Evolutionary conservation across 2,113 vertebrate species (phyloP), one percentile per base, ranked within the genome.

Genomic region (Hymenochirus boettgeri): DNA sequence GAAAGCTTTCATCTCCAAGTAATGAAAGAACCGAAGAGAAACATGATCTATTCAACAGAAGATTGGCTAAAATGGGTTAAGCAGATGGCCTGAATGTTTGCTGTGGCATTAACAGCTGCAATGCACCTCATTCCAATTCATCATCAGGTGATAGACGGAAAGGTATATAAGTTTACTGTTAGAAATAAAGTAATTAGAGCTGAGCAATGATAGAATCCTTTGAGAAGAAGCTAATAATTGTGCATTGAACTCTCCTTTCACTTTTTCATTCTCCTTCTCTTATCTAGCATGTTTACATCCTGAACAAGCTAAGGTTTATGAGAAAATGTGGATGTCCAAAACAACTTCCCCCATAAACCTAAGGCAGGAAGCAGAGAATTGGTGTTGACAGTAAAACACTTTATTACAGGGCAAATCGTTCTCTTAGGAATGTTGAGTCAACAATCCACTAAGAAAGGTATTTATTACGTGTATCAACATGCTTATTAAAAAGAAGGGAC

Each of bases 401-500:
- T 77, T 78, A 77, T 73, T 77, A 69, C 21, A 57, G 70, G 65
- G 59, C 47, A 67, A 75, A 77, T 78, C 59, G 81, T 80, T 77
- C 71, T 74, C 63, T 78, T 75, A 83, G 79, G 72, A 78, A 80
- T 76, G 76, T 71, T 50, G 75, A 76, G 74, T 76, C 77, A 79
- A 72, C 61, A 74, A 57, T 66, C 52, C 66, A 70, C 35, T 12
- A 53, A 74, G 71, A 21, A 69, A 76, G 74, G 74, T 74, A 73
- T 77, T 82, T 77, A 72, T 74, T 75, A 59, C 58, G 74, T 74
- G 67, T 63, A 75, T 81, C 76, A 79, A 69, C 73, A 74, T 66
- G 59, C 60, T 60, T 63, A 56, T 61, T 90, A 83, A 70, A 75
- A 63, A 74, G 73, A 74, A 79, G 77, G 78, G 79, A 84, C 76